These are phyloP conservation scores for Lepilemur septentrionalis DNA, from an alignment of 2,797 vertebrate genomes.

Conservation along the genomic window DNA sequence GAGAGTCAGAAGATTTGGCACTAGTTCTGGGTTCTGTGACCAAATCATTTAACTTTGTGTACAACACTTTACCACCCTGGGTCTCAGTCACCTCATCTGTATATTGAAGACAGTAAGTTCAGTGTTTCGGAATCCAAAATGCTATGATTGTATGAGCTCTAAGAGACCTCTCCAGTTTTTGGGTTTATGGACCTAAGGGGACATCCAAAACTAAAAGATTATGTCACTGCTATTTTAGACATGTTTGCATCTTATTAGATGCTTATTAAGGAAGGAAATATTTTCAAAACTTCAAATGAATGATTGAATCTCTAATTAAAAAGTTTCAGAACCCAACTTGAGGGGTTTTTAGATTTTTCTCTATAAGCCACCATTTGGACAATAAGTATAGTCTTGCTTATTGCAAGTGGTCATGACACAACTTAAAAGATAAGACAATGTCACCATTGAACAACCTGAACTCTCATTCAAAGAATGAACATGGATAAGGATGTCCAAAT, in stretches of 20 bases:
- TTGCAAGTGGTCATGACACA: background rate
- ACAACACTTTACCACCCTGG: background rate
- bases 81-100: background rate
- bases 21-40: background rate
- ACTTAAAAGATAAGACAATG: background rate
- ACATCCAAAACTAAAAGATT: background rate
- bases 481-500: background rate
- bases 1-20: background rate
- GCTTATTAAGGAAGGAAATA: background rate
- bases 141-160: background rate
- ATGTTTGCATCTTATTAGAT: background rate
- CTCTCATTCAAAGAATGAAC: background rate
- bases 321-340: background rate
- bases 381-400: background rate
- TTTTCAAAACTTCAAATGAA: background rate
- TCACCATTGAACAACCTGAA: background rate
- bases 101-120: background rate
- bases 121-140: background rate
- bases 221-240: background rate
- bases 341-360: background rate
- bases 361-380: background rate
- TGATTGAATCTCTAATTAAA: background rate
- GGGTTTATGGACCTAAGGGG: background rate
- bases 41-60: background rate
- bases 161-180: background rate